Evolutionary conservation across 2,888 invertebrate species (phyloP), one percentile per base, ranked within the genome.

Genomic region (Acleris holmiana): DNA sequence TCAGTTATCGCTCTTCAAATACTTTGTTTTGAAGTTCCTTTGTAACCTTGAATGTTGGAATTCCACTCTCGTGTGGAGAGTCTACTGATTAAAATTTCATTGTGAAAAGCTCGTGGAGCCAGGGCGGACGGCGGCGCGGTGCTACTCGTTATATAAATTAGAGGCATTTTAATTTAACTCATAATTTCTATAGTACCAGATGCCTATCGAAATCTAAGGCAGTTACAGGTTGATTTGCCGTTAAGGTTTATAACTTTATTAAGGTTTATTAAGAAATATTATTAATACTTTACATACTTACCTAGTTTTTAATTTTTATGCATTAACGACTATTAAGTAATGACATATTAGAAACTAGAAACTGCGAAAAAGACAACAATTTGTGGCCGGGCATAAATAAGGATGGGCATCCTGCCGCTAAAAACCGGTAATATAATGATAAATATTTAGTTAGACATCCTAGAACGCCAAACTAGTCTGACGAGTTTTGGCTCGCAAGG

Each of bases 1-100:
- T 84, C 76, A 81, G 83, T 88, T 89, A 88, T 88, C 88, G 85
- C 82, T 87, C 78, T 85, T 84, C 85, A 89, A 90, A 89, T 89
- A 89, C 85, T 86, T 82, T 75, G 79, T 80, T 87, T 82, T 80
- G 84, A 86, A 87, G 85, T 87, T 89, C 83, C 82, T 79, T 79
- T 83, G 77, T 87, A 85, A 89, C 89, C 89, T 90, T 91, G 89
- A 85, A 85, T 81, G 77, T 80, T 82, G 77, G 79, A 82, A 85
- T 85, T 84, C 79, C 82, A 76, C 75, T 79, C 72, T 71, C 70
- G 68, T 72, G 70, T 71, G 67, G 69, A 73, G 68, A 65, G 49
- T 60, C 44, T 44, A 49, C 65, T 65, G 65, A 65, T 65, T 65
- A 55, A 65, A 65, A 65, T 55, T 65, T 59, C 65, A 49, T 50